These are phyloP conservation scores for Salarias fasciatus DNA, from an alignment of 2,797 vertebrate genomes.

Conservation along the genomic window DNA sequence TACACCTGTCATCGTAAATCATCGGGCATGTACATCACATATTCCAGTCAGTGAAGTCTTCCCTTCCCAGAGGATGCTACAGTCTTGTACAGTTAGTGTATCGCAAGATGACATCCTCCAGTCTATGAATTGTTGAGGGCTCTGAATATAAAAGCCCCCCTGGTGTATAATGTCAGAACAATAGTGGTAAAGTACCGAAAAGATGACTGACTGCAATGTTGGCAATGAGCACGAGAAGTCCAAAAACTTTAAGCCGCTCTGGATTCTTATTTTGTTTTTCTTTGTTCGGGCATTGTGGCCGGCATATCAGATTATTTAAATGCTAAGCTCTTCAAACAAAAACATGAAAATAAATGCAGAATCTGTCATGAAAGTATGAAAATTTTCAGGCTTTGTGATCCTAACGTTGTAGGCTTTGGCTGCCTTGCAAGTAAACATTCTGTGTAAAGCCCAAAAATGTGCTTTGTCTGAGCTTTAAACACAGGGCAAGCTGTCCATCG, in stretches of 20 bases:
- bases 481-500: too few species aligned
- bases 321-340: too few species aligned
- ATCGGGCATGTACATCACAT: conserved; percentile 58
- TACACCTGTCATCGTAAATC: conserved; percentile 67
- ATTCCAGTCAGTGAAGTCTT: conserved; percentile 53
- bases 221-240: conserved; percentile 6
- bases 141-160: conserved; percentile 40
- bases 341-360: too few species aligned
- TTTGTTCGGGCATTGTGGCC: background rate
- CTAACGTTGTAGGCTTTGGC: too few species aligned
- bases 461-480: too few species aligned
- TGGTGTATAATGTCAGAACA: conserved; percentile 54
- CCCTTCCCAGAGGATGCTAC: conserved; percentile 51
- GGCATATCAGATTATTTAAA: conserved; percentile 5
- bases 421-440: too few species aligned
- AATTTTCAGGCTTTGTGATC: too few species aligned
- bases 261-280: conserved; percentile 4
- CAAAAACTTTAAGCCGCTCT: conserved; percentile 27
- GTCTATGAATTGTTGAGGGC: conserved; percentile 36
- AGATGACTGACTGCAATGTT: conserved; percentile 15
- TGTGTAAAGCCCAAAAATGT: too few species aligned
- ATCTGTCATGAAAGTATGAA: too few species aligned
- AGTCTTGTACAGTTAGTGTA: conserved; percentile 59
- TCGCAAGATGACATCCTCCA: conserved; percentile 43
- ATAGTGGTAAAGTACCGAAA: conserved; percentile 26